Evolutionary conservation across 1,140 invertebrate genomes (phyloP).

Genomic region (Lasioglossum baleicum): DNA sequence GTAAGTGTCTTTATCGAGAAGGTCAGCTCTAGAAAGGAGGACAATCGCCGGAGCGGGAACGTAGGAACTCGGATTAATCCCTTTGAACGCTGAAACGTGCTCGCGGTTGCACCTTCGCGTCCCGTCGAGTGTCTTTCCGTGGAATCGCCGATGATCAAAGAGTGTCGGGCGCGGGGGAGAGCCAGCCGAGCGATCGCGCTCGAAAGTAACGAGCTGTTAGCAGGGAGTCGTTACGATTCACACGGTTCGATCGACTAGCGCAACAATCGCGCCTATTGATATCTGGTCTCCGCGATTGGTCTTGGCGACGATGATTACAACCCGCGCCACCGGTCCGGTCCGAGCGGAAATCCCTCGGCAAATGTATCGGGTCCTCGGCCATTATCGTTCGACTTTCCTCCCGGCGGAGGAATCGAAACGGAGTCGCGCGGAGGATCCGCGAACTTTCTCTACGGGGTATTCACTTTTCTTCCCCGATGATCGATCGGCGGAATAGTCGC

Average conservation of each 20-base stretch:
- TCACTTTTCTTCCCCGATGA: background rate
- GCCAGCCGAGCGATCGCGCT: conserved; percentile 19
- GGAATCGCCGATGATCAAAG: conserved; percentile 40
- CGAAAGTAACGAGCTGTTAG: conserved; percentile 39
- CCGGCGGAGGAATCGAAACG: background rate
- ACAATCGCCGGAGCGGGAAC: conserved; percentile 22
- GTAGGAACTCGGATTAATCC: conserved; percentile 36
- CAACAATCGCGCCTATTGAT: conserved; percentile 35
- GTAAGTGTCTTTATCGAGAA: conserved; percentile 44
- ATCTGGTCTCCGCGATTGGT: conserved; percentile 24
- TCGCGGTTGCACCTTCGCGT: conserved; percentile 26
- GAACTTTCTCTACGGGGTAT: background rate
- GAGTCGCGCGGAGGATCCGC: background rate
- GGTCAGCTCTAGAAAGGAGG: conserved; percentile 49
- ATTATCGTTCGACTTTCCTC: background rate
- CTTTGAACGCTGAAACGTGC: conserved; percentile 29
- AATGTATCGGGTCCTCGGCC: conserved; percentile 4
- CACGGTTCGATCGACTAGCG: conserved; percentile 54
- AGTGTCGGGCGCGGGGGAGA: conserved; percentile 7
- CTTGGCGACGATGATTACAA: conserved; percentile 44
- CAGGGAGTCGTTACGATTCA: conserved; percentile 65
- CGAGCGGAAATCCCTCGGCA: conserved; percentile 34
- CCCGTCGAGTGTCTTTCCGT: conserved; percentile 9
- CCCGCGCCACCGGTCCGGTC: conserved; percentile 31
- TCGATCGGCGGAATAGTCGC: background rate